These are phyloP conservation scores for Morus bassanus DNA, from an alignment of 2,797 vertebrate genomes.

Conservation along the genomic window DNA sequence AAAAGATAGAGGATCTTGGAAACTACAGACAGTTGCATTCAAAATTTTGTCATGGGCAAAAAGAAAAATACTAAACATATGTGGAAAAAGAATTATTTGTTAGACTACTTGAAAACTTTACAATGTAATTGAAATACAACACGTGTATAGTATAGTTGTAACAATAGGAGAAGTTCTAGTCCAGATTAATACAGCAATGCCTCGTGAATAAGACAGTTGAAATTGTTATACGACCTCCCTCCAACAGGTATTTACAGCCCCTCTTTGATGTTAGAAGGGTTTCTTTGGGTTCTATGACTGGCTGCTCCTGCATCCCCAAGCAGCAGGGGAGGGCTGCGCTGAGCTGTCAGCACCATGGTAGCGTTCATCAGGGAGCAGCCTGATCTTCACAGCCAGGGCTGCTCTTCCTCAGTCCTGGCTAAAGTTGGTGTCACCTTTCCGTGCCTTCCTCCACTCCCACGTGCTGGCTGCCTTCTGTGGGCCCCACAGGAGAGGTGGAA, in stretches of 20 bases:
- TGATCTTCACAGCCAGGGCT: background rate
- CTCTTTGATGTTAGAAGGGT: background rate
- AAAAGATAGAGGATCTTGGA: background rate
- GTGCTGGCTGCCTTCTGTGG: background rate
- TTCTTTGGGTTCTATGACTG: background rate
- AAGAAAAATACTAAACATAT: background rate
- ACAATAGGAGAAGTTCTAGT: background rate
- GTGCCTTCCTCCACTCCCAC: background rate
- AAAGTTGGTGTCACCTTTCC: background rate
- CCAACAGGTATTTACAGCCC: background rate
- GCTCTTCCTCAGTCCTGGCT: background rate
- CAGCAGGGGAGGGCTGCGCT: background rate
- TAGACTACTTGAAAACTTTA: background rate
- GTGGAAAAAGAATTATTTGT: background rate
- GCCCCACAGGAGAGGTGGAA: background rate
- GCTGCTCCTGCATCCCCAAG: accelerated
- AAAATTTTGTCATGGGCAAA: background rate
- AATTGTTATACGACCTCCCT: background rate
- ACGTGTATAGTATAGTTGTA: background rate
- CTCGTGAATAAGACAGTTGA: background rate
- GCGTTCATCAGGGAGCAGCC: background rate
- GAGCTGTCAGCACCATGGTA: background rate
- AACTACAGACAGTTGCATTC: background rate
- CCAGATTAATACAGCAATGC: background rate
- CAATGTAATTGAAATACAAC: background rate